These are phyloP conservation scores for Hesperia comma DNA, from an alignment of 2,888 invertebrate species.

Conservation along the genomic window DNA sequence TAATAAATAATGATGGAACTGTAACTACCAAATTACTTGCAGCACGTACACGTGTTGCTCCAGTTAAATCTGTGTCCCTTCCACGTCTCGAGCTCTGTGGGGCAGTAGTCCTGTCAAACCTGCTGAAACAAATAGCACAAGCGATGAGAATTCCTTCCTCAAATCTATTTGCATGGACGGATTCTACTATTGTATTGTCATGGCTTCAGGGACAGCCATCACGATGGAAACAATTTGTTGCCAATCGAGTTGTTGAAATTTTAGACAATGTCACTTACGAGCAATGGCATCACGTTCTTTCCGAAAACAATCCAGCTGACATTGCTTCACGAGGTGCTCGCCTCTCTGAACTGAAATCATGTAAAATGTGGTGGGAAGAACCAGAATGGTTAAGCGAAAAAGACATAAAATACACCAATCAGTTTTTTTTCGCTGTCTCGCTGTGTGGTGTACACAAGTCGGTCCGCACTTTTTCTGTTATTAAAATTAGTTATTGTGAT, in stretches of 20 bases:
- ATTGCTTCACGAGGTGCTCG: constrained; percentile 6
- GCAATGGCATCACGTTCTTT: constrained; percentile 18
- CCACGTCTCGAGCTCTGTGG: constrained; percentile 42
- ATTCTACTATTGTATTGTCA: constrained; percentile 30
- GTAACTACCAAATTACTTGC: constrained; percentile 25
- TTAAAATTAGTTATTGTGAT: no score
- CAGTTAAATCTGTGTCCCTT: constrained; percentile 34
- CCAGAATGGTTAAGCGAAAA: constrained; percentile 17
- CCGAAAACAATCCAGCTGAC: constrained; percentile 22
- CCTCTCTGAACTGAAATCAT: constrained; percentile 7
- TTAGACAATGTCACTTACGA: constrained; percentile 30
- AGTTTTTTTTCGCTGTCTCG: no score
- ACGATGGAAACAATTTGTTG: constrained; percentile 45
- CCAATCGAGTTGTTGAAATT: constrained; percentile 42
- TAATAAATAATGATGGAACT: background rate
- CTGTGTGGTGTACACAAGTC: no score
- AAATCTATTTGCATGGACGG: constrained; percentile 37
- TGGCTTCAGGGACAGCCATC: constrained; percentile 43
- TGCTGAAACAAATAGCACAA: constrained; percentile 39
- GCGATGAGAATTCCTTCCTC: constrained; percentile 34
- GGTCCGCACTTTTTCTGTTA: no score
- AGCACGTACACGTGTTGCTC: constrained; percentile 39
- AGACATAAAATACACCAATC: constrained; percentile 23
- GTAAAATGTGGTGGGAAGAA: constrained; percentile 16
- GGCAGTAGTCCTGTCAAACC: constrained; percentile 40